These are phyloP conservation scores for Atrina japonica DNA, from an alignment of 2,888 invertebrate genomes.

Conservation along the genomic window DNA sequence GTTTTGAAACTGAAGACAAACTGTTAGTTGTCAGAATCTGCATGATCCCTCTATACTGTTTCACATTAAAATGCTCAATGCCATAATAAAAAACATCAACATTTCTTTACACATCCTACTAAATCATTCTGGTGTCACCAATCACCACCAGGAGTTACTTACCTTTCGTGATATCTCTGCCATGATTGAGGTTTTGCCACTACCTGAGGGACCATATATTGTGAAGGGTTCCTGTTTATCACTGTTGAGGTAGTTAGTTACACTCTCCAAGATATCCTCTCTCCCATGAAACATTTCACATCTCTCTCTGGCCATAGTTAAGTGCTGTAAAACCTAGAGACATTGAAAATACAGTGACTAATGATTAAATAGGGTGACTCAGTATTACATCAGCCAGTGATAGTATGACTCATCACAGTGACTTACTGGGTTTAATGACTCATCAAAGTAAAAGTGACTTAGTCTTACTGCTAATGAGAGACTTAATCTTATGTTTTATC, in stretches of 20 bases:
- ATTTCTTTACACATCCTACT: too few relatives aligned
- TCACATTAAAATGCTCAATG: too few relatives aligned
- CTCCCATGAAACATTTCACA: constrained; percentile 69
- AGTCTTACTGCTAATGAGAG: too few relatives aligned
- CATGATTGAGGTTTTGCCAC: constrained; percentile 76
- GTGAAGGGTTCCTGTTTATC: constrained; percentile 61
- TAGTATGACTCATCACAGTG: not conserved
- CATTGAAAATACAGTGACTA: not conserved
- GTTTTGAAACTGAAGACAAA: too few relatives aligned
- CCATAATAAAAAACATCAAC: too few relatives aligned
- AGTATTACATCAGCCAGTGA: not conserved
- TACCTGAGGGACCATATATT: constrained; percentile 70
- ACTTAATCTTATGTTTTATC: too few relatives aligned
- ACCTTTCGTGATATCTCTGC: constrained; percentile 67
- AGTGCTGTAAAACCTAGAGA: constrained; percentile 67
- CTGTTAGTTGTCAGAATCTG: too few relatives aligned
- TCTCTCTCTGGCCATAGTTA: constrained; percentile 58
- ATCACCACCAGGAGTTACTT: too few relatives aligned
- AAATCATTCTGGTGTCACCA: too few relatives aligned
- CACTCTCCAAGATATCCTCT: constrained; percentile 59
- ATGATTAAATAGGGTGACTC: not conserved
- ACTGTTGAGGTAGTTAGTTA: constrained; percentile 56
- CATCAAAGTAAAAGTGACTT: too few relatives aligned
- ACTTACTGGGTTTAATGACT: too few relatives aligned
- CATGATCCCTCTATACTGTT: too few relatives aligned